A percentile compares a stretch with the other conserved stretches of the same genome.
Conservation (phyloP, 2,888 invertebrate species). For the Ichneumon xanthorius region DNA sequence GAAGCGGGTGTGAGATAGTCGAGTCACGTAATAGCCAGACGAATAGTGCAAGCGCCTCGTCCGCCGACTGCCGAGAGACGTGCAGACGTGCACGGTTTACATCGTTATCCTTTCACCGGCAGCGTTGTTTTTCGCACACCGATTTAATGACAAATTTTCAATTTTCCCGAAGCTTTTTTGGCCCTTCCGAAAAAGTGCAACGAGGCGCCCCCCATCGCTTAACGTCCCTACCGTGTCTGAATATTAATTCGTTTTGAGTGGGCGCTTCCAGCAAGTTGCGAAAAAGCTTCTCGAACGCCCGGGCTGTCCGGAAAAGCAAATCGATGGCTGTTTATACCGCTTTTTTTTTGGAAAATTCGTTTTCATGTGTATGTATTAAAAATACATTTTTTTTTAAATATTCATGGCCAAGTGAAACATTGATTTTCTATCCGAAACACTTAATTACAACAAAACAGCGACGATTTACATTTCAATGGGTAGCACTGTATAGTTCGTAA, state of each 20-base stretch:
- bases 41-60: constrained; percentile 9
- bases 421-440: background rate
- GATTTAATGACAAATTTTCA: constrained; percentile 30
- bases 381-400: background rate
- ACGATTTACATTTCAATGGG: background rate
- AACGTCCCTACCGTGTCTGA: background rate
- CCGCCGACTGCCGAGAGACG: background rate
- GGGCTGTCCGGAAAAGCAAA: too few relatives aligned
- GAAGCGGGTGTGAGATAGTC: constrained; percentile 45
- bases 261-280: background rate
- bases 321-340: background rate
- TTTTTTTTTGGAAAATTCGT: background rate
- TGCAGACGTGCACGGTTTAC: constrained; percentile 17
- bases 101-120: constrained; percentile 5
- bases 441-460: background rate
- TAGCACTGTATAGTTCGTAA: background rate
- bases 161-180: constrained; percentile 9
- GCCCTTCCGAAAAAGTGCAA: background rate
- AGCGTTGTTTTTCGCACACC: constrained; percentile 16
- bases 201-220: background rate
- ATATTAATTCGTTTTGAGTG: background rate
- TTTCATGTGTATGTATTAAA: background rate
- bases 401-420: background rate
- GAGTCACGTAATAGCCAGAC: constrained; percentile 49
- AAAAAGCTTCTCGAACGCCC: background rate